Percentiles rank a stretch among this genome's conserved stretches.
These are phyloP conservation scores for Ophiodon elongatus DNA, from an alignment of 2,113 vertebrate species.

Conservation along the genomic window DNA sequence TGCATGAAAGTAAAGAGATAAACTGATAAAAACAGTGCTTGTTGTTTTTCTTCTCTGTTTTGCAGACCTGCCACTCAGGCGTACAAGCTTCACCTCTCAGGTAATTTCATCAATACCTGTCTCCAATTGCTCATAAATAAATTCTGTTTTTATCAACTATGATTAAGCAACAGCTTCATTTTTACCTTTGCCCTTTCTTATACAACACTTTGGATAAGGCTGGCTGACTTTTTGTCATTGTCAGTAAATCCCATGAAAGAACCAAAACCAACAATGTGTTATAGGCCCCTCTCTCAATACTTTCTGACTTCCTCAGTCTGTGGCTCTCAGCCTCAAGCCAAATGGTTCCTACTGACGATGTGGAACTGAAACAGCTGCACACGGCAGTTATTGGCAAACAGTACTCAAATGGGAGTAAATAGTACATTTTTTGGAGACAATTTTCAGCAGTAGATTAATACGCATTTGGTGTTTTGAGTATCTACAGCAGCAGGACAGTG, in stretches of 20 bases:
- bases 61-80: conserved; percentile 74
- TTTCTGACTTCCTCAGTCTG: neutral
- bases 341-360: neutral
- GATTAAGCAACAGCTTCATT: neutral
- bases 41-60: conserved; percentile 25
- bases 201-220: neutral
- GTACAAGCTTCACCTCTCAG: conserved; percentile 55
- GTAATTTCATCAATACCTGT: conserved; percentile 54
- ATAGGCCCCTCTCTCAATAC: neutral
- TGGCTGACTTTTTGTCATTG: neutral
- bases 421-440: neutral
- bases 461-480: neutral
- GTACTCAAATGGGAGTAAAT: conserved; percentile 4
- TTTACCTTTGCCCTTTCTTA: neutral
- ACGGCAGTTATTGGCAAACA: neutral
- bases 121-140: neutral
- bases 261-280: neutral
- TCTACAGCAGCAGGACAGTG: neutral
- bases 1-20: neutral
- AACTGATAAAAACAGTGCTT: neutral
- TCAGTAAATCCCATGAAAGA: neutral
- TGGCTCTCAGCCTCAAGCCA: neutral
- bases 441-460: neutral
- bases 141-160: neutral
- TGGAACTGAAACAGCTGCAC: neutral